Evolutionary conservation across 2,797 vertebrate species (phyloP).

Genomic region (Arrhamphus sclerolepis): DNA sequence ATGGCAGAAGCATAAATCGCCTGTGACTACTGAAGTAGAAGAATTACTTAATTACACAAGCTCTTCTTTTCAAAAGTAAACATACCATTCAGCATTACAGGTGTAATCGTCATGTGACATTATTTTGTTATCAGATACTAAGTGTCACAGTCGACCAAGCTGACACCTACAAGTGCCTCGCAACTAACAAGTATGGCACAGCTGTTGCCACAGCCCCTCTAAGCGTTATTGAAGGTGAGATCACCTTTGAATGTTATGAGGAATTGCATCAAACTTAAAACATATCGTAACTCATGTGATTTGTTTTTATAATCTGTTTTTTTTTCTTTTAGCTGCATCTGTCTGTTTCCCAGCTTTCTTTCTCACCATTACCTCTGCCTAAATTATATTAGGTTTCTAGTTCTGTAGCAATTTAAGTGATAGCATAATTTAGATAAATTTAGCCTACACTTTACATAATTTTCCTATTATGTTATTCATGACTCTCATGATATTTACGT

Average conservation of each 20-base stretch:
- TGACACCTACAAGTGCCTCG: slow-evolving; percentile 86
- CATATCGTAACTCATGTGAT: too few species aligned
- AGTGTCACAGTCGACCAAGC: slow-evolving; percentile 76
- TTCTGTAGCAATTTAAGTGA: slow-evolving; percentile 7
- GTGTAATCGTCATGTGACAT: slow-evolving; percentile 1
- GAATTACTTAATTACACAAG: background rate
- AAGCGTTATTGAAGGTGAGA: slow-evolving; percentile 84
- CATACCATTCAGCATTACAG: background rate
- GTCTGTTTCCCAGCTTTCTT: too few species aligned
- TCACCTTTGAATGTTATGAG: background rate
- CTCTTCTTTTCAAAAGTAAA: background rate
- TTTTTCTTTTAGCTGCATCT: too few species aligned
- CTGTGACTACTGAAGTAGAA: too few species aligned
- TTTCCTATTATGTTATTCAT: slow-evolving; percentile 21
- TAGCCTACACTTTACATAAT: slow-evolving; percentile 6
- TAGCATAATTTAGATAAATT: slow-evolving; percentile 9
- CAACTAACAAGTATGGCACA: slow-evolving; percentile 84
- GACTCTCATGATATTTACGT: slow-evolving; percentile 18
- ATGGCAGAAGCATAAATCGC: too few species aligned
- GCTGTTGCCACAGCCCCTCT: slow-evolving; percentile 82
- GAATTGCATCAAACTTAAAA: background rate
- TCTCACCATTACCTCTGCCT: background rate
- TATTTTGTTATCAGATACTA: slow-evolving; percentile 75
- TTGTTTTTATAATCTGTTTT: too few species aligned
- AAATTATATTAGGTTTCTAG: background rate